Evolutionary conservation across 1,140 invertebrate species (phyloP).

Genomic region (Monomorium pharaonis): DNA sequence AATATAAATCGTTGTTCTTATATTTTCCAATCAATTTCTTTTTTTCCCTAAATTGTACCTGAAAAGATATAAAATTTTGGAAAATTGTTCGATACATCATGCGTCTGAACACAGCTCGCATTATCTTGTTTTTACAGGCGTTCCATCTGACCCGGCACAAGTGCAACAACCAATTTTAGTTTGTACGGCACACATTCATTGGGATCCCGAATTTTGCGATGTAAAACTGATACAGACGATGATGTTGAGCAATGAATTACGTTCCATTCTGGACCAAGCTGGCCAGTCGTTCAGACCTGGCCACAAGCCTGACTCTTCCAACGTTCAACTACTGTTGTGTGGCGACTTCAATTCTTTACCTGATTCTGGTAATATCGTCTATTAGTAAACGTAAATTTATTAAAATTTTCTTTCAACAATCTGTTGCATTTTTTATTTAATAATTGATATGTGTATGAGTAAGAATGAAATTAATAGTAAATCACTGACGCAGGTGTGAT

Average conservation of each 20-base stretch:
- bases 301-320: slow-evolving; percentile 90
- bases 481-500: slow-evolving; percentile 91
- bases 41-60: neutral
- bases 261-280: slow-evolving; percentile 93
- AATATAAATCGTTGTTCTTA: neutral
- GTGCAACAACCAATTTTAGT: slow-evolving; percentile 95
- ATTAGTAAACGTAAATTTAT: neutral
- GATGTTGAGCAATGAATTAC: slow-evolving; percentile 98
- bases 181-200: slow-evolving; percentile 99
- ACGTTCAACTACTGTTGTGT: slow-evolving; percentile 97
- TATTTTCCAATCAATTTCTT: neutral
- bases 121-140: slow-evolving; percentile 83
- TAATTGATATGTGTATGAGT: neutral
- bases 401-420: neutral
- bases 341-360: slow-evolving; percentile 99
- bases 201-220: slow-evolving; percentile 99
- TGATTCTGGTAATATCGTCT: slow-evolving; percentile 92
- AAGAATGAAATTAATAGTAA: slow-evolving; percentile 50
- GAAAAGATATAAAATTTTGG: neutral
- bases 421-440: neutral
- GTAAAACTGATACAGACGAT: slow-evolving; percentile 99
- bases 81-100: neutral
- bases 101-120: neutral
- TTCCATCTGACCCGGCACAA: slow-evolving; percentile 90
- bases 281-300: slow-evolving; percentile 88